phyloP scores from a whole-genome alignment of 2,888 invertebrate species.

The Drosophila parthenogenetica region DNA sequence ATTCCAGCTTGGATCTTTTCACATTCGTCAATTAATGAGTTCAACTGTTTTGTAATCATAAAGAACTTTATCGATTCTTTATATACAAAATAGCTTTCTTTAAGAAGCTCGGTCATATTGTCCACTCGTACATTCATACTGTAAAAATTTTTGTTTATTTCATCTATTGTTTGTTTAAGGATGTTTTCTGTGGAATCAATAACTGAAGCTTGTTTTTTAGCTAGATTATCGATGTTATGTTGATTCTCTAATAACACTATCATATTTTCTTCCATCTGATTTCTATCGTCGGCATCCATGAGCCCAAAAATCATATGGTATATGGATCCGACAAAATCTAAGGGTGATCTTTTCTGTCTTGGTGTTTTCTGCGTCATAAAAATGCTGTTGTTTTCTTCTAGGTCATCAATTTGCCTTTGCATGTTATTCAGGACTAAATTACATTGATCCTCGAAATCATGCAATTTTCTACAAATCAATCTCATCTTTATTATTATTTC shows the following conservation, averaged over 20 bases:
- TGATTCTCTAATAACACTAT: constrained; percentile 13
- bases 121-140: too few species aligned
- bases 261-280: constrained; percentile 9
- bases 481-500: constrained; percentile 1
- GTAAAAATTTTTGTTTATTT: too few species aligned
- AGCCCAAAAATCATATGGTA: constrained; percentile 30
- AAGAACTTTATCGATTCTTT: too few species aligned
- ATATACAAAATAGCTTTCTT: too few species aligned
- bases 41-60: too few species aligned
- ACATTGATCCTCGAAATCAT: constrained; percentile 12
- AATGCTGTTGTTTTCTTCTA: constrained; percentile 1
- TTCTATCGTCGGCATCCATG: constrained; percentile 20
- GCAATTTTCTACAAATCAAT: not conserved
- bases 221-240: not conserved
- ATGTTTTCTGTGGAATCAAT: too few species aligned
- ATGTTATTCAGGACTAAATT: constrained; percentile 1
- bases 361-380: not conserved
- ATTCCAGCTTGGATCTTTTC: too few species aligned
- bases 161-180: too few species aligned
- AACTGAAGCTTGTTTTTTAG: too few species aligned
- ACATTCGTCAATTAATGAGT: too few species aligned
- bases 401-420: not conserved
- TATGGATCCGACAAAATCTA: constrained; percentile 20
- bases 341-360: constrained; percentile 5
- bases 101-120: too few species aligned